These are phyloP conservation scores for Myotis findleyi DNA, from an alignment of 2,797 vertebrate species.

Conservation along the genomic window DNA sequence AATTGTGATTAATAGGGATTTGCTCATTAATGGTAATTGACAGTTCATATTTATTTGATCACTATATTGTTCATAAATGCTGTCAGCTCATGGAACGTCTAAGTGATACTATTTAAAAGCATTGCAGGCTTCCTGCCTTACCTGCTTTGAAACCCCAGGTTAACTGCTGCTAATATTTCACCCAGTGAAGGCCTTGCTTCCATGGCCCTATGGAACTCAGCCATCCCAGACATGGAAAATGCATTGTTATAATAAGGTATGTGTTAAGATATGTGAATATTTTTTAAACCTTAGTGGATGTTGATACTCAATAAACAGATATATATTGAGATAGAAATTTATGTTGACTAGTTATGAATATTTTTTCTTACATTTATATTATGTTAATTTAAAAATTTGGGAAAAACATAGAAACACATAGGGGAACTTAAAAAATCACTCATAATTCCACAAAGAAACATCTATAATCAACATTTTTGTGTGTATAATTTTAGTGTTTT, in stretches of 20 bases:
- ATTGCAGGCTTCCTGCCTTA: neutral
- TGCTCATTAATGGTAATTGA: neutral
- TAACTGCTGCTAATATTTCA: neutral
- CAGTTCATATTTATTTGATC: neutral
- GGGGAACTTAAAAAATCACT: neutral
- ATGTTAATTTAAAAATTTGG: neutral
- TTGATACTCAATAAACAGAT: neutral
- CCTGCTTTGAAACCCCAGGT: neutral
- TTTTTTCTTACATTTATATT: neutral
- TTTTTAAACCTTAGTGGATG: neutral
- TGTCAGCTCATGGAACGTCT: neutral
- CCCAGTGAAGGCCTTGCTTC: neutral
- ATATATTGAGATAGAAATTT: neutral
- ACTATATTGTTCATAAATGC: neutral
- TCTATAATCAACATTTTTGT: neutral
- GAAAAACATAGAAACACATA: neutral
- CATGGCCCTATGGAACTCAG: neutral
- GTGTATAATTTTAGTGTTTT: neutral
- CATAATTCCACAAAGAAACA: neutral
- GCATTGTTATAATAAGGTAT: neutral
- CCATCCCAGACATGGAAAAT: neutral
- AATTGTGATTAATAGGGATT: neutral
- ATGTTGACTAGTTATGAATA: neutral
- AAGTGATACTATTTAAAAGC: neutral
- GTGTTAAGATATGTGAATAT: neutral